phyloP scores from a whole-genome alignment of 1,140 invertebrate genomes.

The Hesperophylax magnus region DNA sequence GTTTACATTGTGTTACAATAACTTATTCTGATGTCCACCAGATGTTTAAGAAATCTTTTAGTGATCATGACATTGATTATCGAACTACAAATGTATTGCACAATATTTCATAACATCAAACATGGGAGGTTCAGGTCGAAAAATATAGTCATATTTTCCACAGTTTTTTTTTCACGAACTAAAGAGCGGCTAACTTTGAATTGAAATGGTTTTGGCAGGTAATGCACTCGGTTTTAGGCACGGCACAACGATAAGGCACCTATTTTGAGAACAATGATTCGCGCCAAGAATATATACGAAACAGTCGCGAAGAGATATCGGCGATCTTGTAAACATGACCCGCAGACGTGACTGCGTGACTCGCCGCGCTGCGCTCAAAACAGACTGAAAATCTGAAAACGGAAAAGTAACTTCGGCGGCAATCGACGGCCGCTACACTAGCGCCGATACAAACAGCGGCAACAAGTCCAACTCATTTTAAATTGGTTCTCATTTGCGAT shows the following conservation, averaged over 20 bases:
- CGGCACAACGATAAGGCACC: neutral
- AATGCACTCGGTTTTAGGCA: too few relatives aligned
- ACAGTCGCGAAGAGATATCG: neutral
- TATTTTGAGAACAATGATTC: conserved; percentile 24
- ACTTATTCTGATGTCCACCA: neutral
- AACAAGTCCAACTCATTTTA: neutral
- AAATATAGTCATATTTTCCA: neutral
- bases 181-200: neutral
- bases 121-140: neutral
- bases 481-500: neutral
- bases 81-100: neutral
- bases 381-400: conserved; percentile 3
- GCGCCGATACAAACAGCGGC: conserved; percentile 13
- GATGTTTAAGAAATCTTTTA: neutral
- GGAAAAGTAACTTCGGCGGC: neutral
- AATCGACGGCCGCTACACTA: neutral
- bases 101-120: neutral
- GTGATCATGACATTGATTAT: conserved; percentile 12
- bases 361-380: neutral
- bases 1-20: neutral
- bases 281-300: conserved; percentile 4
- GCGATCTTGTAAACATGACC: neutral
- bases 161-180: neutral
- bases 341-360: neutral
- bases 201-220: too few relatives aligned